phyloP scores from a whole-genome alignment of 2,113 vertebrate species.

The Grammomys dolichurus region DNA sequence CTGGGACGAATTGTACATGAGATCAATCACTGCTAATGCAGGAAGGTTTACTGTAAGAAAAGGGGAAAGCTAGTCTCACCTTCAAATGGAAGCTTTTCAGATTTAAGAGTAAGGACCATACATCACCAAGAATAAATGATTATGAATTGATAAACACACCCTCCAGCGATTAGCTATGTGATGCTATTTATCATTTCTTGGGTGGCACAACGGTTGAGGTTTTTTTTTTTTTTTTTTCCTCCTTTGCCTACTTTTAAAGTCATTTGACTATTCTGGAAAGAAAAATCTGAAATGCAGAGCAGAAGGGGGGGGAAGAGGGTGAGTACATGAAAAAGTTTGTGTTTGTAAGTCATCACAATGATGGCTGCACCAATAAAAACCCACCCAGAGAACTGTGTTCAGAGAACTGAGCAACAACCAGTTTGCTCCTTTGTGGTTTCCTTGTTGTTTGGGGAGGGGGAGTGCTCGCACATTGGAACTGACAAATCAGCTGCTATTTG shows the following conservation, averaged over 20 bases:
- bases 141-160: conserved; percentile 93
- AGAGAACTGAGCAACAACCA: conserved; percentile 75
- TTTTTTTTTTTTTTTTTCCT: conserved; percentile 85
- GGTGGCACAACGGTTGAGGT: conserved; percentile 60
- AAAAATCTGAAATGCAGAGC: conserved; percentile 80
- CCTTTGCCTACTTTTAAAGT: conserved; percentile 83
- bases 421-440: conserved; percentile 75
- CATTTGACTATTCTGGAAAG: conserved; percentile 86
- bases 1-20: conserved; percentile 93
- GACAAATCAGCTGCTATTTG: conserved; percentile 32
- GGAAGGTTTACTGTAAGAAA: conserved; percentile 90
- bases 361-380: conserved; percentile 78
- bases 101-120: conserved; percentile 93
- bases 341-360: conserved; percentile 88
- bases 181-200: conserved; percentile 92
- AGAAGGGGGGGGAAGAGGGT: not conserved
- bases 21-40: conserved; percentile 94
- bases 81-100: conserved; percentile 93
- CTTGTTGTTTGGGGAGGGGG: conserved; percentile 71
- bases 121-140: conserved; percentile 95
- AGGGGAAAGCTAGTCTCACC: conserved; percentile 90
- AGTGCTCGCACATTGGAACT: conserved; percentile 71
- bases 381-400: conserved; percentile 68
- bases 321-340: conserved; percentile 87
- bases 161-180: conserved; percentile 92